Percentiles rank a stretch among this genome's conserved stretches.
phyloP scores from a whole-genome alignment of 2,113 vertebrate species.

The Anoplopoma fimbria region DNA sequence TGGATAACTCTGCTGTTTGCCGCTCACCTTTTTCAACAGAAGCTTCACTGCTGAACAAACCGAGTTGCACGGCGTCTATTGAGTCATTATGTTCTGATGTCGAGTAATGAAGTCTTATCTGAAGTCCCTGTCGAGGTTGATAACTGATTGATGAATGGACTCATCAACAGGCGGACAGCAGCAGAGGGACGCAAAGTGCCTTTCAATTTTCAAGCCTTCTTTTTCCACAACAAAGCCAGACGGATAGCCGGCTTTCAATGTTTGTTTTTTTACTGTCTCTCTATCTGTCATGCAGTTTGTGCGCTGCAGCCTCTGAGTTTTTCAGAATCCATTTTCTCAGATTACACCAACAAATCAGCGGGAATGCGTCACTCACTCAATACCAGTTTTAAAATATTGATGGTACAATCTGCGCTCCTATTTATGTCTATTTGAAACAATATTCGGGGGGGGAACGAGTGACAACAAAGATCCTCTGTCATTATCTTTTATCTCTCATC shows the following conservation, averaged over 20 bases:
- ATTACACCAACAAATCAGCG: background rate
- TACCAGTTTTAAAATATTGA: conserved; percentile 22
- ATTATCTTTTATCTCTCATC: background rate
- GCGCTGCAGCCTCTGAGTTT: conserved; percentile 12
- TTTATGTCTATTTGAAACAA: conserved; percentile 10
- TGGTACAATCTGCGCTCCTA: background rate
- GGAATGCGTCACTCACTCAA: background rate
- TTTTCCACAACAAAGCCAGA: conserved; percentile 2
- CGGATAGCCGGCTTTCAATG: conserved; percentile 5
- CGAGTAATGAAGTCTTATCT: conserved; percentile 2
- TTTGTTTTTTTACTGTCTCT: background rate
- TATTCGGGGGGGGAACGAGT: conserved; percentile 2
- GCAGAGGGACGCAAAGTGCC: conserved; percentile 30
- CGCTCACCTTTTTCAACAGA: background rate
- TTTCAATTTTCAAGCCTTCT: conserved; percentile 35
- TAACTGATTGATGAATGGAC: conserved; percentile 38
- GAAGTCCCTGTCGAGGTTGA: conserved; percentile 31
- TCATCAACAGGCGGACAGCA: conserved; percentile 39
- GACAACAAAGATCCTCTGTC: conserved; percentile 42
- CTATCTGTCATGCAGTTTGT: conserved; percentile 7
- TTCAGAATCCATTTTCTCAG: conserved; percentile 37
- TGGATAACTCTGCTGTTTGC: background rate
- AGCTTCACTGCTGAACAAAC: background rate
- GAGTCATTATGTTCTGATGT: background rate
- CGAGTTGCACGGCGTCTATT: background rate